Evolutionary conservation across 2,888 invertebrate species (phyloP).

Genomic region (Leistus spinibarbis): DNA sequence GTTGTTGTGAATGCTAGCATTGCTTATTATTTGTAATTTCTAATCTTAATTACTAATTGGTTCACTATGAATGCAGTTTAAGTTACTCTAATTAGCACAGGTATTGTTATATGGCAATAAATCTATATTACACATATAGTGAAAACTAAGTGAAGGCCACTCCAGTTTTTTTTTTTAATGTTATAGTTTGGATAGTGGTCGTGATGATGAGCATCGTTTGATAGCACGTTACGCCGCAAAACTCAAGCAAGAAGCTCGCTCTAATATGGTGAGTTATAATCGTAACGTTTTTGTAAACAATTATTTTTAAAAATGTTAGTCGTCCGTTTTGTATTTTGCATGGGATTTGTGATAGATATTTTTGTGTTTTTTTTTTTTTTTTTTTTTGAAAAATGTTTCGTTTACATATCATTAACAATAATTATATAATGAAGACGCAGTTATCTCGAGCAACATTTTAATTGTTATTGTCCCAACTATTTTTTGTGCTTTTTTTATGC

Average conservation of each 20-base stretch:
- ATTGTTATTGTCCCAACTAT: neutral
- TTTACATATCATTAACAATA: neutral
- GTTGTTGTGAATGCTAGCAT: too few relatives aligned
- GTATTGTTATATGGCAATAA: too few relatives aligned
- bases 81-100: too few relatives aligned
- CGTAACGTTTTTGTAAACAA: constrained; percentile 6
- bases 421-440: neutral
- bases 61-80: too few relatives aligned
- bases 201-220: constrained; percentile 93
- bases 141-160: too few relatives aligned
- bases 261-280: constrained; percentile 62
- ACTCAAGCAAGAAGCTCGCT: constrained; percentile 88
- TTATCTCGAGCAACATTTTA: neutral
- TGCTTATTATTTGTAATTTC: too few relatives aligned
- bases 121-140: too few relatives aligned
- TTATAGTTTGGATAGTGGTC: constrained; percentile 56
- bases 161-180: constrained; percentile 33
- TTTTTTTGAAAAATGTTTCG: constrained; percentile 28
- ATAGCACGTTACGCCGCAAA: constrained; percentile 97
- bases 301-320: constrained; percentile 31
- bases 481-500: constrained; percentile 48
- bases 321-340: constrained; percentile 40
- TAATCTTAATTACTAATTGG: too few relatives aligned
- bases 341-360: neutral
- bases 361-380: constrained; percentile 42